Evolutionary conservation across 2,113 vertebrate genomes (phyloP).

Genomic region (Scortum barcoo): DNA sequence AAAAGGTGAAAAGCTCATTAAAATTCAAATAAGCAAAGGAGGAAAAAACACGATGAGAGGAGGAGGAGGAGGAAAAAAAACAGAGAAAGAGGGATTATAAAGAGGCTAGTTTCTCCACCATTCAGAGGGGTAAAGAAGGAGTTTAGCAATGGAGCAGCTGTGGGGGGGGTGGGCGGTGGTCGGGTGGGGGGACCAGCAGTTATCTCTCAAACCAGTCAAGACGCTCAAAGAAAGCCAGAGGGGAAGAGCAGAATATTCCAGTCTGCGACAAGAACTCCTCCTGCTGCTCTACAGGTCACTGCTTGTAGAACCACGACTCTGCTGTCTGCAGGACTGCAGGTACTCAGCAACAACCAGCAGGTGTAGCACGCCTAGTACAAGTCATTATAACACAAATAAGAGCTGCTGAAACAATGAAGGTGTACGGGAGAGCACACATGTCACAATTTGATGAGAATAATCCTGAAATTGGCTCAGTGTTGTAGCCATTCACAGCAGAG

Average conservation of each 20-base stretch:
- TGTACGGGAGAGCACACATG: neutral
- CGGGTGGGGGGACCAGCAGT: slow-evolving; percentile 57
- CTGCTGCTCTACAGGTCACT: neutral
- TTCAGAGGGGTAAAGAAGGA: slow-evolving; percentile 73
- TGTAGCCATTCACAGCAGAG: neutral
- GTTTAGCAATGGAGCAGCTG: slow-evolving; percentile 72
- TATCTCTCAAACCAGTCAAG: slow-evolving; percentile 73
- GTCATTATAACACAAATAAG: too few species aligned
- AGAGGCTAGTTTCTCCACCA: slow-evolving; percentile 59
- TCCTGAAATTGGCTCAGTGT: neutral
- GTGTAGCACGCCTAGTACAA: too few species aligned
- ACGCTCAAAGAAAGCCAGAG: slow-evolving; percentile 54
- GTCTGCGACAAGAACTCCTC: neutral
- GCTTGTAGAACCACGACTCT: neutral
- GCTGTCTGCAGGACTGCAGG: slow-evolving; percentile 34
- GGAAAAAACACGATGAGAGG: slow-evolving; percentile 39
- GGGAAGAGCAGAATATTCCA: slow-evolving; percentile 32
- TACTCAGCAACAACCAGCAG: slow-evolving; percentile 53
- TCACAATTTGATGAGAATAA: too few species aligned
- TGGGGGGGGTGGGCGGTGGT: slow-evolving; percentile 32
- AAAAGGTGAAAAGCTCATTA: slow-evolving; percentile 87
- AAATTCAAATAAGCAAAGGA: slow-evolving; percentile 80
- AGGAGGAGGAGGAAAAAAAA: slow-evolving; percentile 33
- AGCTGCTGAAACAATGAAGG: neutral
- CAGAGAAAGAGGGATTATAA: slow-evolving; percentile 74